A percentile compares a stretch with the other conserved stretches of the same genome.
These are phyloP conservation scores for Goniozus legneri DNA, from an alignment of 1,140 invertebrate species.

Conservation along the genomic window DNA sequence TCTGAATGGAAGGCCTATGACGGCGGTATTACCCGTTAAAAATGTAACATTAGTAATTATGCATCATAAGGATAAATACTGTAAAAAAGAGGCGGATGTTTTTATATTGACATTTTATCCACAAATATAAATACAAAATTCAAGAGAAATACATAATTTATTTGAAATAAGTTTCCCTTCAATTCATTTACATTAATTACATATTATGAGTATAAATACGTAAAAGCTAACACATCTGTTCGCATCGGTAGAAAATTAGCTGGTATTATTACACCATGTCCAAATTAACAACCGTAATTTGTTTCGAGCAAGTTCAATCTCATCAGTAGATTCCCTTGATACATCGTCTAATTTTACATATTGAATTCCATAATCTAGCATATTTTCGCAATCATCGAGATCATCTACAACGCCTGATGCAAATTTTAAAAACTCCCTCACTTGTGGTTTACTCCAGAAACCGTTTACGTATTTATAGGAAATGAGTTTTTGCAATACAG, in stretches of 20 bases:
- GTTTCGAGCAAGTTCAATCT: background rate
- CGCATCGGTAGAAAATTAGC: no score
- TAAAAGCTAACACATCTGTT: no score
- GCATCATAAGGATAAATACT: conserved; percentile 10
- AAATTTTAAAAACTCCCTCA: conserved; percentile 23
- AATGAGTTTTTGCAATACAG: conserved; percentile 25
- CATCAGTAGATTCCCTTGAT: background rate
- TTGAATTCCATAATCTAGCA: conserved; percentile 32
- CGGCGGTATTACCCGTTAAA: background rate
- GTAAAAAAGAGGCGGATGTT: conserved; percentile 19
- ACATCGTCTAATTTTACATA: conserved; percentile 19
- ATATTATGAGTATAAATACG: background rate
- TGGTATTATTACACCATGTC: conserved; percentile 10
- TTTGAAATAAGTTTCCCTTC: no score
- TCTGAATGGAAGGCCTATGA: background rate
- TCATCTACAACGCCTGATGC: conserved; percentile 19
- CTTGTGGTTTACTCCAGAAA: conserved; percentile 19
- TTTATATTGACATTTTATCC: conserved; percentile 33
- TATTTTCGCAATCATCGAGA: conserved; percentile 31
- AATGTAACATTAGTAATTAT: conserved; percentile 14
- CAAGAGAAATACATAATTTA: background rate
- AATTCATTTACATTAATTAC: background rate
- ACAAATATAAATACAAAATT: background rate
- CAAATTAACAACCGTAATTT: conserved; percentile 11
- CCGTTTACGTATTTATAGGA: conserved; percentile 14